These are phyloP conservation scores for Rotaria macrura DNA, from an alignment of 2,888 invertebrate genomes.

Conservation along the genomic window DNA sequence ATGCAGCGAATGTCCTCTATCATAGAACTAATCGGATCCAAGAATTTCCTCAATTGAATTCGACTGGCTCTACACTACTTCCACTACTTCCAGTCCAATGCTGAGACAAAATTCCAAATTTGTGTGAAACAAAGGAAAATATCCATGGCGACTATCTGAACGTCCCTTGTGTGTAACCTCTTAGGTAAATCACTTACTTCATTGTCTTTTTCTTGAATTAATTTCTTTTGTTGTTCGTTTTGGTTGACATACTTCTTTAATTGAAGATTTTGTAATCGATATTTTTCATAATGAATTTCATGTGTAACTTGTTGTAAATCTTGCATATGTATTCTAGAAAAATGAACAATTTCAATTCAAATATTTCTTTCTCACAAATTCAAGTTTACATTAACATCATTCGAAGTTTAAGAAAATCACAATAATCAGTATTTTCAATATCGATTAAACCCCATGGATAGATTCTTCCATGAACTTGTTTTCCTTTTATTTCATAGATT, in stretches of 20 bases:
- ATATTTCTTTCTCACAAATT: slow-evolving; percentile 53
- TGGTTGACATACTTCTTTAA: background rate
- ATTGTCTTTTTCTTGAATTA: background rate
- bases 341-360: too few species aligned
- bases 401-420: slow-evolving; percentile 88
- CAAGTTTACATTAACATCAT: slow-evolving; percentile 67
- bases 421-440: slow-evolving; percentile 94
- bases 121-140: too few species aligned
- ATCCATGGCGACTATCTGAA: too few species aligned
- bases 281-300: slow-evolving; percentile 88
- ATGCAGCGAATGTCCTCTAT: too few species aligned
- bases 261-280: slow-evolving; percentile 68
- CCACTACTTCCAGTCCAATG: too few species aligned
- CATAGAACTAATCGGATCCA: too few species aligned
- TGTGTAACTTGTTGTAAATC: slow-evolving; percentile 86
- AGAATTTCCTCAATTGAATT: too few species aligned
- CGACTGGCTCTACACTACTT: too few species aligned
- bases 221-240: background rate
- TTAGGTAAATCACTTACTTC: background rate
- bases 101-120: too few species aligned
- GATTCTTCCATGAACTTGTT: slow-evolving; percentile 78
- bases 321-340: slow-evolving; percentile 71
- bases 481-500: slow-evolving; percentile 68
- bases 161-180: too few species aligned
- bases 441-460: slow-evolving; percentile 98